Conservation (phyloP, 2,888 invertebrate species). For the Poecilobothrus nobilitatus region DNA sequence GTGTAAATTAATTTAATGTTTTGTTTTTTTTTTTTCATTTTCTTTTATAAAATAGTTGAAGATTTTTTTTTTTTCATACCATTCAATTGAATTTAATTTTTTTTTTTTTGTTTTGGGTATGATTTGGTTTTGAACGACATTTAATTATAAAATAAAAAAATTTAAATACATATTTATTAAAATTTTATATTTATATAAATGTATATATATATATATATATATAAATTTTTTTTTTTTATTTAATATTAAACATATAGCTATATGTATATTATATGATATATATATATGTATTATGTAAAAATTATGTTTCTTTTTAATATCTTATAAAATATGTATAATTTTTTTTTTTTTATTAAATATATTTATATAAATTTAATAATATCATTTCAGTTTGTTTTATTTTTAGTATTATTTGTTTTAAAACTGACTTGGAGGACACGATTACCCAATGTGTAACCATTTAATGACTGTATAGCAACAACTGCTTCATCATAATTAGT, state of each 20-base stretch:
- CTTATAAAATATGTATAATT: not conserved
- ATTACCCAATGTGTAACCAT: slow-evolving; percentile 85
- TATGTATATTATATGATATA: not conserved
- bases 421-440: slow-evolving; percentile 88
- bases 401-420: slow-evolving; percentile 75
- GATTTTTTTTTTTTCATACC: not conserved
- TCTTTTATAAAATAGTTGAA: not conserved
- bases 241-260: not conserved
- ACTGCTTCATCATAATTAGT: slow-evolving; percentile 90
- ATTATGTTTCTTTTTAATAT: not conserved
- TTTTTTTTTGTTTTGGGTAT: not conserved
- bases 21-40: not conserved
- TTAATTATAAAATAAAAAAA: not conserved
- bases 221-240: not conserved
- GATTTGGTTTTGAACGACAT: slow-evolving; percentile 2
- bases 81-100: too few species aligned
- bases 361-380: not conserved
- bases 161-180: not conserved
- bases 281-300: slow-evolving; percentile 4
- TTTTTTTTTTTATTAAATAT: not conserved
- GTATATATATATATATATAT: too few species aligned
- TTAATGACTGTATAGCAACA: slow-evolving; percentile 83
- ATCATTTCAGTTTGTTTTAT: slow-evolving; percentile 36
- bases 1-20: not conserved
- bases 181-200: not conserved